These are phyloP conservation scores for Eulemur rufifrons DNA, from an alignment of 2,113 vertebrate genomes.

Conservation along the genomic window DNA sequence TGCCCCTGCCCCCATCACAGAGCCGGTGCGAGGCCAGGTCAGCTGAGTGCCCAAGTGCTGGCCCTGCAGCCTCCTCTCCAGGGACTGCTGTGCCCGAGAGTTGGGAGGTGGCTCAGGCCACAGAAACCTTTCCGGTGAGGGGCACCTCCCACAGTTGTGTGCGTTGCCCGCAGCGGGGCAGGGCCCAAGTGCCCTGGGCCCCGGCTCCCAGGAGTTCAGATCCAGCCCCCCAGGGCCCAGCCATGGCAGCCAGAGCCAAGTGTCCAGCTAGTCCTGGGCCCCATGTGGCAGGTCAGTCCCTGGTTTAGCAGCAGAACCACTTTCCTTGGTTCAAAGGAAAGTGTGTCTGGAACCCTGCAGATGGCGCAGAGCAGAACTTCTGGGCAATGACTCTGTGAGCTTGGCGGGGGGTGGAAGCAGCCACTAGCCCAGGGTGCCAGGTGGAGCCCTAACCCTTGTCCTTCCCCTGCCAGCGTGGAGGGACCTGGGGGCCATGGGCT, in stretches of 20 bases:
- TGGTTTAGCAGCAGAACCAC: neutral
- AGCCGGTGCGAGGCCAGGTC: neutral
- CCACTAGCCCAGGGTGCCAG: accelerated
- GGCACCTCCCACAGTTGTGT: accelerated
- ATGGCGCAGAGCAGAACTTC: neutral
- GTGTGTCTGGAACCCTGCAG: accelerated
- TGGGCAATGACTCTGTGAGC: accelerated
- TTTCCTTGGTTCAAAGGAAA: neutral
- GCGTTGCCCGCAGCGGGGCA: accelerated
- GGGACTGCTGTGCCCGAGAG: neutral
- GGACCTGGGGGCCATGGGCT: accelerated
- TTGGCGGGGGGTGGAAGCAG: too few relatives aligned
- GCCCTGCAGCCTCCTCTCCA: neutral
- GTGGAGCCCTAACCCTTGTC: neutral
- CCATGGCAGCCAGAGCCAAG: accelerated
- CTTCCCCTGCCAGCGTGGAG: neutral
- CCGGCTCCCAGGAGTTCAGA: too few relatives aligned
- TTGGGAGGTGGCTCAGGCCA: neutral
- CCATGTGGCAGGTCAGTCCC: neutral
- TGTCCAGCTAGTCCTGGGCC: neutral
- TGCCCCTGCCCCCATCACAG: neutral
- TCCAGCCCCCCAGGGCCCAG: neutral
- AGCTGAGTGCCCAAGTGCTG: neutral
- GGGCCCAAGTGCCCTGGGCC: neutral
- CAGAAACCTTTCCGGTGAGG: too few relatives aligned